Evolutionary conservation across 2,888 invertebrate genomes (phyloP), one percentile per base, ranked within the genome.

Genomic region (Macroteleia sp.): DNA sequence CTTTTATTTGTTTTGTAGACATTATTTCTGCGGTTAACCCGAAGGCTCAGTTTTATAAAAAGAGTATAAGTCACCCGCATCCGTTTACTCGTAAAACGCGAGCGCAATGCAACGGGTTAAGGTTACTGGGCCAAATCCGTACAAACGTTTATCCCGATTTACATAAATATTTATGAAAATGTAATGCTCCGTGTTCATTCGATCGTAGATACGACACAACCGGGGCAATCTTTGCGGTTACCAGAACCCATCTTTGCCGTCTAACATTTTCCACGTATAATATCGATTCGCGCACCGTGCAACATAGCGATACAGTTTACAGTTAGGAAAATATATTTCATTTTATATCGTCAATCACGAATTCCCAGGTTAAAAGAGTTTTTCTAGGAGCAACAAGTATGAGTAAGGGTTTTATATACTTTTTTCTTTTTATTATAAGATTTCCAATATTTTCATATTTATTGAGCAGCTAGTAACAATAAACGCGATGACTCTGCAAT

Each of bases 151-250:
- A 56, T 56, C 30, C 36, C 41, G 39, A 46, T 56, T 67, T 57
- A 28, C 39, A 57, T 67, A 57, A 67, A 67, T 67, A 67, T 67
- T 46, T 57, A 67, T 57, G 46, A 48, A 67, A 67, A 67, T 52
- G 42, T 66, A 66, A 66, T 50, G 64, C 44, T 42, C 32, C 32
- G 36, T 28, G 42, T 41, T 41, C 52, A 17, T 22, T 9, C 44
- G 64, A 66, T 66, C 22, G 8, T 30, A 66, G 52, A 42, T 44
- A 44, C 36, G 16, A 20, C 8, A 5, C 46, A 25, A 61, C 39
- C 28, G 39, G 28, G 12, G 14, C 25, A 12, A 44, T 42, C 64
- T 62, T 61, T 48, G 32, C 61, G 41, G 41, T n/a, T n/a, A n/a
- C n/a, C n/a, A n/a, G n/a, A 56, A 56, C 32, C 28, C 16, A 36